phyloP scores from a whole-genome alignment of 2,113 vertebrate species.

The Paramisgurnus dabryanus region DNA sequence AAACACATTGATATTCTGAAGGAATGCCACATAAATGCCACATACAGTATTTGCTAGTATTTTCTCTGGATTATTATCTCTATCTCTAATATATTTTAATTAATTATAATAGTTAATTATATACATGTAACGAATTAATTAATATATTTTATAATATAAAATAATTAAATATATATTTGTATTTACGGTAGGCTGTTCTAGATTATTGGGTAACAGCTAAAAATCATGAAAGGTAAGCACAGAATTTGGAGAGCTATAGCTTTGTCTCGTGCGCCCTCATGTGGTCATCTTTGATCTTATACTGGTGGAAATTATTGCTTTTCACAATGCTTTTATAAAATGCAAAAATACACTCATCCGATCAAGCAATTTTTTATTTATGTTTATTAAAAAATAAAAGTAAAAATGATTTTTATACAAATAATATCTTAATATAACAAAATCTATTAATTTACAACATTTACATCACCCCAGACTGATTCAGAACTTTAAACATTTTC shows the following conservation, averaged over 20 bases:
- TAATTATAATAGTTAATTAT: no score
- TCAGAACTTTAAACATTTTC: background rate
- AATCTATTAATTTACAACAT: constrained; percentile 9
- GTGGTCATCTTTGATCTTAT: constrained; percentile 7
- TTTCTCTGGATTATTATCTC: no score
- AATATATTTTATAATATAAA: no score
- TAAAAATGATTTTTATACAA: background rate
- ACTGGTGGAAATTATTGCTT: background rate
- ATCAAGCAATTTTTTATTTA: background rate
- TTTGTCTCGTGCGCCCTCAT: constrained; percentile 44
- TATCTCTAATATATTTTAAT: no score
- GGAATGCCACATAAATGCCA: no score
- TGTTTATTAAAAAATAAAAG: background rate
- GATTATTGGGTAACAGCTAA: constrained; percentile 21
- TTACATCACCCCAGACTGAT: constrained; percentile 5
- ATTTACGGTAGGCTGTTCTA: no score
- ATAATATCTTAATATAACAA: background rate
- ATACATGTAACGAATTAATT: no score
- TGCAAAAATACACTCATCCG: background rate
- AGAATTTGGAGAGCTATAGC: constrained; percentile 2
- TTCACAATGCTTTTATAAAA: background rate
- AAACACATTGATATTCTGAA: no score
- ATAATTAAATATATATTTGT: no score
- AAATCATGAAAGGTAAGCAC: constrained; percentile 33
- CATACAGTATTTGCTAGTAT: no score